Base-by-base conservation (phyloP, 2,888 invertebrate species). In the Notocelia uddmanniana region DNA sequence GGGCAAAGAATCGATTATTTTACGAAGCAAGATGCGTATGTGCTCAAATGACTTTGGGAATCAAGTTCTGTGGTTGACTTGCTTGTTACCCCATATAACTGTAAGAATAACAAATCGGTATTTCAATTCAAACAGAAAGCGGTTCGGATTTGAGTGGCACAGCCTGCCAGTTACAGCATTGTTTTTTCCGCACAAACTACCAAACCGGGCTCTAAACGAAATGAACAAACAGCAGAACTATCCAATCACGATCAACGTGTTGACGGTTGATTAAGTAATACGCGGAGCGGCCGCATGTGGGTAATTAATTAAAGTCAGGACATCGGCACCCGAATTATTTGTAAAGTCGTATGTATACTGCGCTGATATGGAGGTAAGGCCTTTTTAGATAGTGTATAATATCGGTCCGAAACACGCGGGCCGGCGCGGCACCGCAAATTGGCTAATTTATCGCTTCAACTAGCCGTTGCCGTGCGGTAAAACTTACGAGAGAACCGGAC, bases 291-390 rank as follows among this genome's bases (percentile, higher is more conserved):
- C 78, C 76, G 76, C 76, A 82, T 83, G 84, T 80, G 80, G 83
- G 82, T 86, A 89, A 89, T 89, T 89, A 89, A 89, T 89, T 87
- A 85, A 82, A 77, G 77, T 75, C 78, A 79, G 81, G 81, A 79
- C 80, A 75, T 71, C 74, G 76, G 80, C 75, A 11, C 2, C 10
- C 6, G 37, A 34, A 15, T 18, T 26, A 26, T n/a, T 34, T 2
- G 11, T 21, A 64, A 64, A n/a, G 54, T 37, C 52, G 37, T 54
- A 64, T 23, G 37, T 52, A n/a, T 21, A 15, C 6, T n/a, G 15
- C 13, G 13, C n/a, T 15, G 3, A n/a, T 11, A 10, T 1, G 37
- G 64, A 26, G n/a, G 52, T 54, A 23, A 11, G 37, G 5, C 64
- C 10, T 52, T 64, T 64, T 15, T 37, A 64, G 21, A 54, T n/a